A percentile compares a stretch with the other conserved stretches of the same genome.
These are phyloP conservation scores for Chironex yamaguchii DNA, from an alignment of 30 jellyfish, hydroid and myxozoan species.

Conservation along the genomic window DNA sequence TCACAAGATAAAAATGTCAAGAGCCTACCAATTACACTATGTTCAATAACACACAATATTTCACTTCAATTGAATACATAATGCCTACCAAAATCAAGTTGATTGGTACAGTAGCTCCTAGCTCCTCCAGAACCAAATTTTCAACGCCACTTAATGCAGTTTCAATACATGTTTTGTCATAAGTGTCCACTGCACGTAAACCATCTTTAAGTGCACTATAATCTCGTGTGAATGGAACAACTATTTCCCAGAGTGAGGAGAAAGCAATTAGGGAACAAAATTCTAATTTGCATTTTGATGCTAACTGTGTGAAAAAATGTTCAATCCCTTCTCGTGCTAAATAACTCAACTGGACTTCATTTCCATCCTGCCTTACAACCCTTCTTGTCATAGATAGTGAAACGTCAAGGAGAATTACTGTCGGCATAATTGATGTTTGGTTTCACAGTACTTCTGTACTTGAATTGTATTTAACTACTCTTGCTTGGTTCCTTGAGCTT, in stretches of 20 bases:
- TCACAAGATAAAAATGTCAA: too few relatives aligned
- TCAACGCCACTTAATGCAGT: constrained; percentile 91
- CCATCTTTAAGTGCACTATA: constrained; percentile 72
- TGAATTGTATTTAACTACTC: too few relatives aligned
- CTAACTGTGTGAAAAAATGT: constrained; percentile 71
- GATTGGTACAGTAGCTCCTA: constrained; percentile 88
- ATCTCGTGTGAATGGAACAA: constrained; percentile 93
- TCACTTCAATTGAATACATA: too few relatives aligned
- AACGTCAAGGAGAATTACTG: constrained; percentile 88
- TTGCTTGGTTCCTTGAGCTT: too few relatives aligned
- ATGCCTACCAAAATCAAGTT: constrained; percentile 70
- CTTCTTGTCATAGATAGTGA: constrained; percentile 92
- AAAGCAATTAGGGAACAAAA: constrained; percentile 80
- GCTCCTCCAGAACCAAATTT: constrained; percentile 86
- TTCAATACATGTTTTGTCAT: constrained; percentile 86
- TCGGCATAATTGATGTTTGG: constrained; percentile 92
- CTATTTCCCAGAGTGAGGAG: constrained; percentile 94
- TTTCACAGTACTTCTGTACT: too few relatives aligned
- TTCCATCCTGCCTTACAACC: constrained; percentile 39
- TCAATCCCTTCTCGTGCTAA: constrained; percentile 72
- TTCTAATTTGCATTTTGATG: constrained; percentile 77
- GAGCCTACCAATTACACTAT: too few relatives aligned
- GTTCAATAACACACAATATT: too few relatives aligned
- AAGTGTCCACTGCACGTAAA: constrained; percentile 57
- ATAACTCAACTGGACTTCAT: constrained; percentile 51